A percentile compares a stretch with the other conserved stretches of the same genome.
Conservation (phyloP, 2,113 vertebrate species). For the Epinephelus cyanopodus region DNA sequence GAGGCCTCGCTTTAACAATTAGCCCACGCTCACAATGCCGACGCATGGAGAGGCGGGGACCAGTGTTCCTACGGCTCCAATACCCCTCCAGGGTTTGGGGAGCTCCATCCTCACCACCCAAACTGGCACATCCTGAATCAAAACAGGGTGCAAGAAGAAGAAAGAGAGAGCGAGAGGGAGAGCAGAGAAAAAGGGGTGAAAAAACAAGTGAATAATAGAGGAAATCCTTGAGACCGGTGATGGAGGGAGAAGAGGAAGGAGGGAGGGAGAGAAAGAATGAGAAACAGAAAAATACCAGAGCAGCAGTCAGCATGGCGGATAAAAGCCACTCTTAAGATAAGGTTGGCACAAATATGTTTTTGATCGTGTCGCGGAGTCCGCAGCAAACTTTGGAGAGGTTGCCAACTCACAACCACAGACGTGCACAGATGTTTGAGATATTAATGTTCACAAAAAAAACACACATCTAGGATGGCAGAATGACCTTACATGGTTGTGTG, state of each 20-base stretch:
- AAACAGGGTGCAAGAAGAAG: constrained; percentile 68
- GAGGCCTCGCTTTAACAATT: constrained; percentile 82
- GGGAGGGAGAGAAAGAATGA: constrained; percentile 67
- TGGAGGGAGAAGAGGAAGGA: constrained; percentile 59
- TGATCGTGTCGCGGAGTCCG: constrained; percentile 66
- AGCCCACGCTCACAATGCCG: constrained; percentile 82
- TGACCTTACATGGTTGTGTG: constrained; percentile 72
- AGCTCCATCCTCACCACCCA: constrained; percentile 69
- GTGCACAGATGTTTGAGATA: constrained; percentile 75
- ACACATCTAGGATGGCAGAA: constrained; percentile 47
- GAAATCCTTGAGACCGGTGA: constrained; percentile 68
- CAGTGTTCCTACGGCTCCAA: constrained; percentile 75
- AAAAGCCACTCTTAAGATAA: constrained; percentile 79
- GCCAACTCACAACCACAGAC: constrained; percentile 72
- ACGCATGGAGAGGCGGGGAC: constrained; percentile 78
- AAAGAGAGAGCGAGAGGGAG: constrained; percentile 56
- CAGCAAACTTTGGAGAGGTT: constrained; percentile 69
- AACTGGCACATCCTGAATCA: constrained; percentile 81
- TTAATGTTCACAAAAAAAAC: constrained; percentile 67
- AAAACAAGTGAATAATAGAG: constrained; percentile 72
- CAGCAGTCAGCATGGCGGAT: constrained; percentile 81
- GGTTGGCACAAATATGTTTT: constrained; percentile 79
- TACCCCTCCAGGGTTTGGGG: constrained; percentile 70
- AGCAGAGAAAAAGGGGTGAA: constrained; percentile 49
- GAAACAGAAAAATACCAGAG: constrained; percentile 83